phyloP scores from a whole-genome alignment of 2,113 vertebrate genomes.

The Bubo blakistoni region DNA sequence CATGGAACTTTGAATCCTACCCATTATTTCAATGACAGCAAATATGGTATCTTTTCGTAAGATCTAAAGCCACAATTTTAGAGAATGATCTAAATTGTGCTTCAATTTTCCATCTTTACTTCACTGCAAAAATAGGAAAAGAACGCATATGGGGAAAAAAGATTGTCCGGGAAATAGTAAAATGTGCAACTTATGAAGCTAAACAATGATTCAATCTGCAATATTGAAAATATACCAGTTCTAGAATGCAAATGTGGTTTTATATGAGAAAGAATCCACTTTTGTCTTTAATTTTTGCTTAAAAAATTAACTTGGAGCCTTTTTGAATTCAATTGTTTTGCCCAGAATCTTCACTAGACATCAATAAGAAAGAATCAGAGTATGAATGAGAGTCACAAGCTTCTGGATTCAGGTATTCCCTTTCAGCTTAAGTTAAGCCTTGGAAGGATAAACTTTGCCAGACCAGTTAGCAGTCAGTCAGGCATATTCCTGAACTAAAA shows the following conservation, averaged over 20 bases:
- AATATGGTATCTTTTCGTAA: background rate
- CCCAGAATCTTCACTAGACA: background rate
- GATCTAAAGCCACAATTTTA: background rate
- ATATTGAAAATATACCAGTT: background rate
- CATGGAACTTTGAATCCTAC: background rate
- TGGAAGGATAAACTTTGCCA: background rate
- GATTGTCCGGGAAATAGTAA: background rate
- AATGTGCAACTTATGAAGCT: background rate
- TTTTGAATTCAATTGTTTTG: background rate
- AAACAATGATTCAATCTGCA: background rate
- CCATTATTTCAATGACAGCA: background rate
- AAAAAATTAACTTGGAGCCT: background rate
- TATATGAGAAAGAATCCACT: background rate
- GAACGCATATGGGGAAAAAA: background rate
- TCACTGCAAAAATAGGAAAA: background rate
- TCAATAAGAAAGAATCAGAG: background rate
- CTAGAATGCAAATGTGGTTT: background rate
- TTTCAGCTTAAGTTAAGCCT: background rate
- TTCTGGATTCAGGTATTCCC: background rate
- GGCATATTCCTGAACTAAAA: background rate
- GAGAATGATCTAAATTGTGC: background rate
- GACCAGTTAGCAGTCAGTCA: background rate
- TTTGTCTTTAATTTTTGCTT: background rate
- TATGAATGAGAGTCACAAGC: background rate
- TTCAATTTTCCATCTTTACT: background rate